Evolutionary conservation across 2,113 vertebrate genomes (phyloP), one percentile per base, ranked within the genome.

Genomic region (Panthera uncia): DNA sequence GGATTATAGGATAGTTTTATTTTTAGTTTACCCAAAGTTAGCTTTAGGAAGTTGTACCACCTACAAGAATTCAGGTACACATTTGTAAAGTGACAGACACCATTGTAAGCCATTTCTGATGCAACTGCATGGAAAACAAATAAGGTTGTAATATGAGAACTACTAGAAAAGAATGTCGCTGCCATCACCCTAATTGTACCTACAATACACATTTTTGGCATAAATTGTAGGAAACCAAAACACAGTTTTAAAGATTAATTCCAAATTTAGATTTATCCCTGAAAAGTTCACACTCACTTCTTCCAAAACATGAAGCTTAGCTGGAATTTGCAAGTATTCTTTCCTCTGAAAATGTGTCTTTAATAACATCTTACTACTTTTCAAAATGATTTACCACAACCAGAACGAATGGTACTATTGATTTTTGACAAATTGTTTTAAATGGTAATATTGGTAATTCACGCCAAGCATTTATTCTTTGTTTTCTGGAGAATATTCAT

Each of bases 381-480:
- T 52, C 25, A 79, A 94, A 86, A 79, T 52, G 9, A 45, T 65
- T 95, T 94, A 66, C 8, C 27, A 76, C 5, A 63, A 97, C 29
- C 27, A 96, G 29, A 94, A 93, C 1, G 10, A 94, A 82, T 36
- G 11, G 4, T 36, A 38, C 21, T 74, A 57, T 13, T 57, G 36
- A 57, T 38, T 27, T 48, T 81, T 66, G 55, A 93, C 74, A 92
- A 87, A 90, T 4, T 23, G 0, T 48, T 90, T 94, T 79, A 94
- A 55, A 74, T 95, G 94, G 71, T 63, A 69, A 66, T 48, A 21
- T 23, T 69, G 66, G 5, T 13, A 29, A 71, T 25, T 91, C 93
- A 93, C 91, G 79, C 68, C 15, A 78, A 78, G 8, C 12, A 52
- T 86, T 73, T 33, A 82, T 65, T 97, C 92, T 76, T 55, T 91